These are phyloP conservation scores for Cliona cf. orientalis DNA, from an alignment of 37 sponge, comb jelly and placozoan species.

Conservation along the genomic window DNA sequence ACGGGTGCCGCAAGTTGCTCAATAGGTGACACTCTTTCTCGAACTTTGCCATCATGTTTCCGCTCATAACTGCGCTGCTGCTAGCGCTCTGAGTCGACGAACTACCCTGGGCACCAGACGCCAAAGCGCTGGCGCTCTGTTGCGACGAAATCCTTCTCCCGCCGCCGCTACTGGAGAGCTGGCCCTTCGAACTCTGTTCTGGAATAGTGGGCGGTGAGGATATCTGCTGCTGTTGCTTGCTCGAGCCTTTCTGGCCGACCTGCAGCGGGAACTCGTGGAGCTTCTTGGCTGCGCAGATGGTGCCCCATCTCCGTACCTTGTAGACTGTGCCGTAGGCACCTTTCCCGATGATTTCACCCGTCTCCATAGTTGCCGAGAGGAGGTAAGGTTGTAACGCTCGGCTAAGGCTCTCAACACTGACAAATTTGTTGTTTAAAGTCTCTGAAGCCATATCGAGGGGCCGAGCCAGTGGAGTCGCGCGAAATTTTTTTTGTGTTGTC, in stretches of 20 bases:
- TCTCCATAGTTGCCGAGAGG: slow-evolving; percentile 3
- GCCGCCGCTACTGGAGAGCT: not conserved
- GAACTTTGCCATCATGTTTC: slow-evolving; percentile 30
- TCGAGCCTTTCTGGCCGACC: not conserved
- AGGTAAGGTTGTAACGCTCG: not conserved
- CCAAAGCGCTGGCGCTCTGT: not conserved
- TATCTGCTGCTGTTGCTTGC: too few species aligned
- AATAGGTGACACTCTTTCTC: slow-evolving; percentile 48
- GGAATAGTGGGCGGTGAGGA: not conserved
- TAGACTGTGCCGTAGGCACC: slow-evolving; percentile 53
- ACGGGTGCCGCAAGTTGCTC: slow-evolving; percentile 54
- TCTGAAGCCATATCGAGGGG: too few species aligned
- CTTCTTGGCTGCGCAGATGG: slow-evolving; percentile 48
- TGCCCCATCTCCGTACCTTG: slow-evolving; percentile 43
- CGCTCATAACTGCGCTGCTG: not conserved
- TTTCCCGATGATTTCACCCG: slow-evolving; percentile 36
- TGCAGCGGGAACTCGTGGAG: slow-evolving; percentile 43
- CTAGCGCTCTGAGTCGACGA: not conserved
- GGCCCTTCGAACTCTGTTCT: not conserved
- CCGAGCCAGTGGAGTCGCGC: too few species aligned
- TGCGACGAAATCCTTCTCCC: not conserved
- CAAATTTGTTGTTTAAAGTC: too few species aligned
- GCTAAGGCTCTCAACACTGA: too few species aligned
- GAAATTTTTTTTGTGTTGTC: too few species aligned
- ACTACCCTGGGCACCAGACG: not conserved